Conservation (phyloP, 2,113 vertebrate species). For the Pseudolaguvia tuberculata region DNA sequence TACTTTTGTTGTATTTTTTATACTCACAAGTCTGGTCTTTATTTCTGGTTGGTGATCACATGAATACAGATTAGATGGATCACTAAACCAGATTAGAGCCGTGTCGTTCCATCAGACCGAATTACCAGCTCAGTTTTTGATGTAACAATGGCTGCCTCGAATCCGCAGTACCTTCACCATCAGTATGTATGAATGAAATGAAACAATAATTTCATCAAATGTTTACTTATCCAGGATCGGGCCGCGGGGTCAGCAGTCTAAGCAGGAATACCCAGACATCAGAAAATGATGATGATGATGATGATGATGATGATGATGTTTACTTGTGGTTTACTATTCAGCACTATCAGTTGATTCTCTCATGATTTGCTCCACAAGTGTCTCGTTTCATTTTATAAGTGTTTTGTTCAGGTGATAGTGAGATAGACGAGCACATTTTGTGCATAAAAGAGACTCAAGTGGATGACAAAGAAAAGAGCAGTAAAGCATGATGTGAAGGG, state of each 20-base stretch:
- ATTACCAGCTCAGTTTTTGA: conserved; percentile 19
- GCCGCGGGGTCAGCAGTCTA: too few relatives aligned
- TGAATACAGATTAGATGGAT: conserved; percentile 47
- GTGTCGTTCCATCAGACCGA: conserved; percentile 40
- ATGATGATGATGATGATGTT: too few relatives aligned
- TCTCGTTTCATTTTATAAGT: conserved; percentile 1
- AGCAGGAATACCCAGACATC: too few relatives aligned
- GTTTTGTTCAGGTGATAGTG: not conserved
- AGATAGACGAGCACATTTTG: not conserved
- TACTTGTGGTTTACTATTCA: not conserved
- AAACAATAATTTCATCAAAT: too few relatives aligned
- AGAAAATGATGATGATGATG: too few relatives aligned
- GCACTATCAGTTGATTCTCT: not conserved
- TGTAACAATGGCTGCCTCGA: not conserved
- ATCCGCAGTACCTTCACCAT: not conserved
- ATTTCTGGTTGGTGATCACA: not conserved
- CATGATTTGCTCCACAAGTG: not conserved
- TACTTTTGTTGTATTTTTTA: not conserved
- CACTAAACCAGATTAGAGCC: conserved; percentile 54
- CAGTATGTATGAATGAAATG: too few relatives aligned
- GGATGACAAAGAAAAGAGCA: not conserved
- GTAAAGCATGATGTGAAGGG: not conserved
- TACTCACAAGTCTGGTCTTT: not conserved
- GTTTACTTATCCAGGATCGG: too few relatives aligned
- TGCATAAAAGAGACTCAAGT: not conserved